Percentiles rank a stretch among this genome's conserved stretches.
phyloP scores from a whole-genome alignment of 2,888 invertebrate genomes.

The Neoscelio sp. region DNA sequence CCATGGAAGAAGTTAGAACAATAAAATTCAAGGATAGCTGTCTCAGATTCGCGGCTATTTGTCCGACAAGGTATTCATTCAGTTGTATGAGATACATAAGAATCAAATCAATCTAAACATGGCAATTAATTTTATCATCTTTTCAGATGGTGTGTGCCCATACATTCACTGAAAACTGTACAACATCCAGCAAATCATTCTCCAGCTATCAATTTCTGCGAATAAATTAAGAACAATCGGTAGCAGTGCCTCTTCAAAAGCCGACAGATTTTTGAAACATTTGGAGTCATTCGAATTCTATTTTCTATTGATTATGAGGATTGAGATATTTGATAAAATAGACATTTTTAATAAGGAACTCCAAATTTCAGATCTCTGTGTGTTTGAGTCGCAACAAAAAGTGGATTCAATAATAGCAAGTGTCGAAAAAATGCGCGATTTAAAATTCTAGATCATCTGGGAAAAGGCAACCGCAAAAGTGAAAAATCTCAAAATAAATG shows the following conservation, averaged over 20 bases:
- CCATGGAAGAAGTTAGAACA: slow-evolving; percentile 18
- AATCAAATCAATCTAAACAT: neutral
- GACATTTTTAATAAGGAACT: slow-evolving; percentile 56
- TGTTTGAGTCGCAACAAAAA: no score
- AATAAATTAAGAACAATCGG: slow-evolving; percentile 12
- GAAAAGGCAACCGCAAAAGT: no score
- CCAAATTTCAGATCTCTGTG: slow-evolving; percentile 56
- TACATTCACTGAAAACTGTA: slow-evolving; percentile 61
- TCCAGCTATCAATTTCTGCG: slow-evolving; percentile 47
- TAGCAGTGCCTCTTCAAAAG: slow-evolving; percentile 35
- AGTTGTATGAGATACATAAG: neutral
- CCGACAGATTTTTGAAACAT: slow-evolving; percentile 43
- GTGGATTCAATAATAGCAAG: no score
- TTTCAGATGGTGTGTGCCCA: slow-evolving; percentile 58
- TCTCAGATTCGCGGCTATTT: slow-evolving; percentile 12
- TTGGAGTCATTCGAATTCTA: slow-evolving; percentile 38
- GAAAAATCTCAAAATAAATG: no score
- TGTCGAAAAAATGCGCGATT: no score
- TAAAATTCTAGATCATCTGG: no score
- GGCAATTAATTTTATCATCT: neutral
- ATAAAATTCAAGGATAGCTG: no score
- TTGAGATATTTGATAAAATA: slow-evolving; percentile 64
- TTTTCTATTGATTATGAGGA: slow-evolving; percentile 43
- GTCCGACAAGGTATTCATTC: slow-evolving; percentile 41
- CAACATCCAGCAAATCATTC: slow-evolving; percentile 40